Evolutionary conservation across 2,113 vertebrate species (phyloP).

Genomic region (Festucalex cinctus): DNA sequence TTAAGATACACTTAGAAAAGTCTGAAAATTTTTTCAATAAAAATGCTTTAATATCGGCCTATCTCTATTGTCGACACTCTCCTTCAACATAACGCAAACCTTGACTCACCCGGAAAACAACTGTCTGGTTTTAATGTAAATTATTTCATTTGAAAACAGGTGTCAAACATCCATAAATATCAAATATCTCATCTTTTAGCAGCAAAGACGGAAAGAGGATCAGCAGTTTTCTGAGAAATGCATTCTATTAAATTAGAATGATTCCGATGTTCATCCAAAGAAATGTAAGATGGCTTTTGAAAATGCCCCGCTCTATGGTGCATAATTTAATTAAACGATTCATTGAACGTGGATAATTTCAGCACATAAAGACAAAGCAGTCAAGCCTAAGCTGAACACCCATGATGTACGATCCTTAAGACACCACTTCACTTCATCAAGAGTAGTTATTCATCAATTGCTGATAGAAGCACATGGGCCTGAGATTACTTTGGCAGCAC

Average conservation of each 20-base stretch:
- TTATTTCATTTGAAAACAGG: not conserved
- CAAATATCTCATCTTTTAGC: not conserved
- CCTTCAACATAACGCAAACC: slow-evolving; percentile 18
- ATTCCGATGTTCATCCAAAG: slow-evolving; percentile 1
- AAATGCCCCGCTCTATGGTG: not conserved
- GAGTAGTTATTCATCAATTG: not conserved
- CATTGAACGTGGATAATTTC: not conserved
- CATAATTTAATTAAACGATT: slow-evolving; percentile 1
- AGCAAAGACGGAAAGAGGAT: not conserved
- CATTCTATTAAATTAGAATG: not conserved
- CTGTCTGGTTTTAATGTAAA: not conserved
- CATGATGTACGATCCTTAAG: not conserved
- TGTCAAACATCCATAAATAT: not conserved
- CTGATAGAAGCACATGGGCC: not conserved
- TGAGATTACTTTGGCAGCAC: slow-evolving; percentile 2
- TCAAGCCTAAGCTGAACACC: not conserved
- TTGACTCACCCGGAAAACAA: not conserved
- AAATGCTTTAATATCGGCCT: too few species aligned
- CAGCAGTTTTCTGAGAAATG: not conserved
- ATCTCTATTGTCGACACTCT: slow-evolving; percentile 59
- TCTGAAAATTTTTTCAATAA: too few species aligned
- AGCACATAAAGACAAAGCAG: not conserved
- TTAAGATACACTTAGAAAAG: too few species aligned
- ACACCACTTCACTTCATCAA: slow-evolving; percentile 7
- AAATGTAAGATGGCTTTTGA: not conserved